Evolutionary conservation across 1,140 invertebrate genomes (phyloP).

Genomic region (Diachasma alloeum): DNA sequence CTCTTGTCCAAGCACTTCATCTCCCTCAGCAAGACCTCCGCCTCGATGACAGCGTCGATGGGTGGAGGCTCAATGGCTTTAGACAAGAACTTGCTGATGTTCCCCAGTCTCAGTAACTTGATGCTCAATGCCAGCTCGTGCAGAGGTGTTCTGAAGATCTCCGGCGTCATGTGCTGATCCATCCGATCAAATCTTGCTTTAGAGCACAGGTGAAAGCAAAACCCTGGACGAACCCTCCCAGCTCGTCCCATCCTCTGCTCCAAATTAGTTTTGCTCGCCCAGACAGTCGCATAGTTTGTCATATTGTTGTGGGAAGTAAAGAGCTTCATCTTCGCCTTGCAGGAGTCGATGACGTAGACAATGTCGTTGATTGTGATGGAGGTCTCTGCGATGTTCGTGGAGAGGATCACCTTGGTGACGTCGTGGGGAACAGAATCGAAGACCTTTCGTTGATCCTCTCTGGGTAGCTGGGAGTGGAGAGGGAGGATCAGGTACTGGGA

Average conservation of each 20-base stretch:
- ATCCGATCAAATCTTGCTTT: conserved; percentile 76
- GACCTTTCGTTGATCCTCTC: conserved; percentile 89
- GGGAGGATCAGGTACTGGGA: conserved; percentile 78
- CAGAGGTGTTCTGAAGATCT: conserved; percentile 95
- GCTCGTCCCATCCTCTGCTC: conserved; percentile 91
- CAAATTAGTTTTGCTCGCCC: conserved; percentile 91
- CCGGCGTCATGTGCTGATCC: conserved; percentile 92
- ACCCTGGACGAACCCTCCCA: conserved; percentile 86
- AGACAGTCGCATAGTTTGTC: conserved; percentile 93
- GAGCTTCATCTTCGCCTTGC: conserved; percentile 94
- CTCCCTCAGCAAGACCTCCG: conserved; percentile 79
- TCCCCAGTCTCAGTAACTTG: conserved; percentile 87
- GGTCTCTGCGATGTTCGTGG: conserved; percentile 93
- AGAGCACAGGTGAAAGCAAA: conserved; percentile 90
- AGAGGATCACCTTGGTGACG: conserved; percentile 85
- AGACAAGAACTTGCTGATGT: conserved; percentile 89
- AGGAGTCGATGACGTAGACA: conserved; percentile 94
- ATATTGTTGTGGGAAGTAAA: conserved; percentile 96
- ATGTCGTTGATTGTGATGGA: conserved; percentile 97
- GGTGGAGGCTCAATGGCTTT: conserved; percentile 95
- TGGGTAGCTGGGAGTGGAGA: conserved; percentile 88
- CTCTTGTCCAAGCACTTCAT: conserved; percentile 87
- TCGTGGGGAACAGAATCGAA: conserved; percentile 79
- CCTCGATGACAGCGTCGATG: conserved; percentile 92
- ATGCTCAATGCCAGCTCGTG: conserved; percentile 89